Percentiles rank a stretch among this genome's conserved stretches.
Evolutionary conservation across 30 jellyfish, hydroid and myxozoan genomes (phyloP).

Genomic region (Catostylus mosaicus): DNA sequence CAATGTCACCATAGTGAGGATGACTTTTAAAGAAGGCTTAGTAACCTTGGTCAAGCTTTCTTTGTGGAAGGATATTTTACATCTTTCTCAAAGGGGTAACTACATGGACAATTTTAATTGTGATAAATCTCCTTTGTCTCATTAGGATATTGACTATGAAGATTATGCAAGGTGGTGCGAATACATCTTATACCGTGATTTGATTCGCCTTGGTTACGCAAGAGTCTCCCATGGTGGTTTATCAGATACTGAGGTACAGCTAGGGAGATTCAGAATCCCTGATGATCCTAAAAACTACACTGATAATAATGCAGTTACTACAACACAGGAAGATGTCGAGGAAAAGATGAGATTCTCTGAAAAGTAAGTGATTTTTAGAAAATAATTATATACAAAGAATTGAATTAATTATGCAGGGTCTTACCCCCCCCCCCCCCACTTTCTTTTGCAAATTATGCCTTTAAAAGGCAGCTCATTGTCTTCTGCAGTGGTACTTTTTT

Average conservation of each 20-base stretch:
- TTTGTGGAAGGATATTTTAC: too few relatives aligned
- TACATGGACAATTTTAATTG: background rate
- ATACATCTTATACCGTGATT: slow-evolving; percentile 69
- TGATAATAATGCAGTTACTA: slow-evolving; percentile 50
- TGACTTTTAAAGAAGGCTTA: too few relatives aligned
- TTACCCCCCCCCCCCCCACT: too few relatives aligned
- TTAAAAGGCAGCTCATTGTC: too few relatives aligned
- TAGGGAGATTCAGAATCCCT: slow-evolving; percentile 65
- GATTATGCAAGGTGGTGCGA: slow-evolving; percentile 79
- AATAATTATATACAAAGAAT: too few relatives aligned
- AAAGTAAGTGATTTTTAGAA: too few relatives aligned
- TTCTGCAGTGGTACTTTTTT: too few relatives aligned
- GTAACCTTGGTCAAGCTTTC: too few relatives aligned
- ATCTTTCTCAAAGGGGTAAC: too few relatives aligned
- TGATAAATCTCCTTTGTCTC: background rate
- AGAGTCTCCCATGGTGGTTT: slow-evolving; percentile 73
- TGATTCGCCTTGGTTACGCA: slow-evolving; percentile 74
- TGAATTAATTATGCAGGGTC: too few relatives aligned
- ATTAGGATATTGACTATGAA: slow-evolving; percentile 73
- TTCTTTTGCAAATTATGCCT: too few relatives aligned
- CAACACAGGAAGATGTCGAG: slow-evolving; percentile 58
- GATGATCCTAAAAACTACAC: slow-evolving; percentile 1
- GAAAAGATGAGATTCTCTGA: slow-evolving; percentile 52
- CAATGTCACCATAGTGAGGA: too few relatives aligned
- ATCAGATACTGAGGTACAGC: slow-evolving; percentile 75